Evolutionary conservation across 2,797 vertebrate species (phyloP).

Genomic region (Lithobates sylvaticus): DNA sequence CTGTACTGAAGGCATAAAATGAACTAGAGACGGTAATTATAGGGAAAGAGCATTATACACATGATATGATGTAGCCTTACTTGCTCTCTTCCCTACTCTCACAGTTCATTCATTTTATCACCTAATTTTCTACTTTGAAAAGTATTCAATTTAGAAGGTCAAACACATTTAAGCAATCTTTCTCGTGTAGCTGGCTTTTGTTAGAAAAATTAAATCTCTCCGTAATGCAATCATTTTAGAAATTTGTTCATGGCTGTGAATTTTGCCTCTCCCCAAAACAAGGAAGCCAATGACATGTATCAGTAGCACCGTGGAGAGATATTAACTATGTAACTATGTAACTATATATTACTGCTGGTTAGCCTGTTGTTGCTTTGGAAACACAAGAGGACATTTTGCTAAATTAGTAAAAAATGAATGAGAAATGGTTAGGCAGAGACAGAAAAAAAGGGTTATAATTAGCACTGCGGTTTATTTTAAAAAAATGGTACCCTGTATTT

Average conservation of each 20-base stretch:
- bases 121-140: conserved; percentile 52
- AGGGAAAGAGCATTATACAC: conserved; percentile 29
- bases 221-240: conserved; percentile 39
- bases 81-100: conserved; percentile 24
- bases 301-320: not conserved
- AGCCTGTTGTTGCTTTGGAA: conserved; percentile 17
- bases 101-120: conserved; percentile 53
- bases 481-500: not conserved
- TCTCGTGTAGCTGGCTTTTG: conserved; percentile 43
- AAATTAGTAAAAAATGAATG: conserved; percentile 2
- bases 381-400: not conserved
- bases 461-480: not conserved
- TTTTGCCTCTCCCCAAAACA: conserved; percentile 12
- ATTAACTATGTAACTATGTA: not conserved
- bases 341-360: conserved; percentile 3
- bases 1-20: conserved; percentile 14
- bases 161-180: conserved; percentile 46
- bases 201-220: conserved; percentile 45
- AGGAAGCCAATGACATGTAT: conserved; percentile 30
- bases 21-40: conserved; percentile 27
- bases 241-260: conserved; percentile 13
- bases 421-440: not conserved
- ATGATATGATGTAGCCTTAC: conserved; percentile 34
- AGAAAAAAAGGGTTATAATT: not conserved
- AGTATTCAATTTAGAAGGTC: conserved; percentile 51